phyloP scores from a whole-genome alignment of 1,140 invertebrate genomes.

The Ptiloglossa arizonensis region DNA sequence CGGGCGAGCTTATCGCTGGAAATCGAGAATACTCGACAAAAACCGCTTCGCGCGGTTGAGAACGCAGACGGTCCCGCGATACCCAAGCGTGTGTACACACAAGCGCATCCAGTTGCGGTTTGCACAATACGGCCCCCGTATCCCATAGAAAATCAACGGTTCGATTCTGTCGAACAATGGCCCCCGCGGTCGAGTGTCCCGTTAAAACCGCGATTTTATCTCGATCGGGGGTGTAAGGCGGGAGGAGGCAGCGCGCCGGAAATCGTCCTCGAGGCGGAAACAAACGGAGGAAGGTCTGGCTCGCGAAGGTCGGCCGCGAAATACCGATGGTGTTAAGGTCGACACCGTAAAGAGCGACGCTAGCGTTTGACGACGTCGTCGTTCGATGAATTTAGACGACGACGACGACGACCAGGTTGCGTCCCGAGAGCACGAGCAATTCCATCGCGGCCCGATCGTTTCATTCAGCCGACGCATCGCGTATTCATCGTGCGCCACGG shows the following conservation, averaged over 20 bases:
- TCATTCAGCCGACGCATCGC: slow-evolving; percentile 32
- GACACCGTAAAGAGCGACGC: slow-evolving; percentile 14
- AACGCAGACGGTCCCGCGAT: slow-evolving; percentile 41
- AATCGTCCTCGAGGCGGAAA: slow-evolving; percentile 30
- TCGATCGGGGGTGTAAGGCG: slow-evolving; percentile 49
- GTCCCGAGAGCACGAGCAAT: too few species aligned
- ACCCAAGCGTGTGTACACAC: slow-evolving; percentile 41
- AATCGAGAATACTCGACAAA: slow-evolving; percentile 59
- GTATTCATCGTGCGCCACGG: slow-evolving; percentile 14
- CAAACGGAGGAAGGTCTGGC: neutral
- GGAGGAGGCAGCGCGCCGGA: slow-evolving; percentile 31
- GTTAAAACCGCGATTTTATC: slow-evolving; percentile 68
- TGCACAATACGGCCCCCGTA: slow-evolving; percentile 63
- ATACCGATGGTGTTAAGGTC: slow-evolving; percentile 44
- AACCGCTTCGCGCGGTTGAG: slow-evolving; percentile 51
- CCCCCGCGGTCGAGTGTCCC: slow-evolving; percentile 60
- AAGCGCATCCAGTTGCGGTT: slow-evolving; percentile 60
- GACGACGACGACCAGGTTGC: neutral
- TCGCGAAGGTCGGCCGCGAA: slow-evolving; percentile 43
- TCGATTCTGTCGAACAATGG: slow-evolving; percentile 69
- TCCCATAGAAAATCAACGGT: slow-evolving; percentile 72
- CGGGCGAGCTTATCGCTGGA: slow-evolving; percentile 65
- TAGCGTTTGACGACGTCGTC: neutral
- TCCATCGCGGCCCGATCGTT: slow-evolving; percentile 12
- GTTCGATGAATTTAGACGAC: slow-evolving; percentile 13